Evolutionary conservation across 2,797 vertebrate species (phyloP), one percentile per base, ranked within the genome.

Genomic region (Amblyraja radiata): DNA sequence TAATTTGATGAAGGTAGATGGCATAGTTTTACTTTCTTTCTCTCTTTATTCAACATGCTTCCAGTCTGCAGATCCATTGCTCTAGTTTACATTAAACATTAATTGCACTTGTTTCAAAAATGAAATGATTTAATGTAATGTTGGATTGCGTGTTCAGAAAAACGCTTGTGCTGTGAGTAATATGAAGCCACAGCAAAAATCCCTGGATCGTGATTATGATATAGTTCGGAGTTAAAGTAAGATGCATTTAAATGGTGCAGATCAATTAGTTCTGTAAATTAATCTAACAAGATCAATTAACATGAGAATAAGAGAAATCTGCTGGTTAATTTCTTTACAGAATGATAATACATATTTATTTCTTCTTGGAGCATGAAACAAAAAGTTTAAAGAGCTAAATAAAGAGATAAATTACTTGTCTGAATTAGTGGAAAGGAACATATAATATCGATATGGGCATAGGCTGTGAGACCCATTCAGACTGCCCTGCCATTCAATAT

Each of bases 101-200:
- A 91, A 91, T 74, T 91, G 65, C 65, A 91, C n/a, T 90, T 91
- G 36, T 90, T 91, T 36, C 10, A 6, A 91, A 91, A 91, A 23
- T 21, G 21, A 91, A 91, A 63, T 73, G 88, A 91, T 91, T 91
- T 73, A 73, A 91, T 73, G 28, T 7, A 92, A 54, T 76, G 71
- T 76, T 39, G 39, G 36, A 91, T 91, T 91, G 68, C 9, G 21
- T 54, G 23, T 16, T 46, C 8, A 8, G 8, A 74, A 36, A 28
- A 1, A 46, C 7, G 13, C 36, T 76, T 1, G 9, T 16, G 58
- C 58, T 46, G 73, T 74, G 90, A 58, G 25, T 23, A 76, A 54
- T 54, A 54, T 39, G 71, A 74, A 91, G 10, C 7, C 39, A 90
- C 88, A 39, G 39, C 68, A 76, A 74, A 46, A 28, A 54, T 39